phyloP scores from a whole-genome alignment of 2,797 vertebrate genomes.

The Silurus aristotelis region DNA sequence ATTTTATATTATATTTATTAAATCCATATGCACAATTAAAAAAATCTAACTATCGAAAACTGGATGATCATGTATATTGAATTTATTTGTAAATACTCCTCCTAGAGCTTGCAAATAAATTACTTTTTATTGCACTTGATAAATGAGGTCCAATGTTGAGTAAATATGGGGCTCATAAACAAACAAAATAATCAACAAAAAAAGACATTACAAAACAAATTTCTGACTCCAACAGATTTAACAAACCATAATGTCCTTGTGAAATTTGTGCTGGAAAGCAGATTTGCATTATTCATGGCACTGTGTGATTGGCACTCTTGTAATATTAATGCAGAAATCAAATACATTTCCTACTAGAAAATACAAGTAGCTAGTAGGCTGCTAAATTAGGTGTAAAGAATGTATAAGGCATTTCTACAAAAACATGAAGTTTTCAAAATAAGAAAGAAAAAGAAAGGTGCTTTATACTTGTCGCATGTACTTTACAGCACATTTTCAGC shows the following conservation, averaged over 20 bases:
- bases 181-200: background rate
- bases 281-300: background rate
- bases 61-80: background rate
- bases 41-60: background rate
- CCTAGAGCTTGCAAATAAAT: background rate
- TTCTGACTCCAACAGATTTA: background rate
- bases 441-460: no score
- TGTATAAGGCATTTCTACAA: background rate
- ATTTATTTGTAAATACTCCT: background rate
- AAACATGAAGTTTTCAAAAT: no score
- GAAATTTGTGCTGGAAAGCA: background rate
- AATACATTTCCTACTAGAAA: background rate
- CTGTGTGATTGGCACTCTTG: background rate
- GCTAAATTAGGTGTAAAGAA: background rate
- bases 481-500: no score
- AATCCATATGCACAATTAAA: background rate
- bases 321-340: background rate
- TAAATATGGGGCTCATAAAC: background rate
- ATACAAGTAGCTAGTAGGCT: background rate
- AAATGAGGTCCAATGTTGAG: background rate
- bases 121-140: background rate
- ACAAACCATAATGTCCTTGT: background rate
- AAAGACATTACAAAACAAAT: background rate
- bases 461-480: no score
- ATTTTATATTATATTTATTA: no score